A percentile compares a stretch with the other conserved stretches of the same genome.
phyloP scores from a whole-genome alignment of 2,113 vertebrate genomes.

The Gnathonemus echidnorhynchus region DNA sequence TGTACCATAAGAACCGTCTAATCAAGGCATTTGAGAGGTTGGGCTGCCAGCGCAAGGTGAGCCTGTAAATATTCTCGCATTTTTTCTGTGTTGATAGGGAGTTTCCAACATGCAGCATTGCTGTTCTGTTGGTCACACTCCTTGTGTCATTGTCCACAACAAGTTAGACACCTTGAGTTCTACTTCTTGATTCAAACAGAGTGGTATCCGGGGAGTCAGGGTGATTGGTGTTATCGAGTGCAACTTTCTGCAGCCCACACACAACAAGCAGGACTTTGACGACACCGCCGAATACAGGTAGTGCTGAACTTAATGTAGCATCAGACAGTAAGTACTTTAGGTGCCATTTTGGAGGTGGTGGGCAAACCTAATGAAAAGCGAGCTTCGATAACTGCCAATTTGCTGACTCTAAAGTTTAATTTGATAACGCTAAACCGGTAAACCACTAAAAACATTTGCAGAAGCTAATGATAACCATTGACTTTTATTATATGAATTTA shows the following conservation, averaged over 20 bases:
- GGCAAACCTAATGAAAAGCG: not conserved
- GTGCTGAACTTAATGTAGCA: not conserved
- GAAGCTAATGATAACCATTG: not conserved
- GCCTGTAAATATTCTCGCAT: not conserved
- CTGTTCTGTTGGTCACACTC: not conserved
- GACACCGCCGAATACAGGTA: slow-evolving; percentile 94
- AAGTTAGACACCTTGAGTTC: not conserved
- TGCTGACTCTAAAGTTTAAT: not conserved
- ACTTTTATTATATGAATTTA: too few species aligned
- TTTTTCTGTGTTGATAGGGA: not conserved
- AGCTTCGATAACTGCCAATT: not conserved
- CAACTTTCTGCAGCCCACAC: slow-evolving; percentile 86
- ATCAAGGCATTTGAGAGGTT: slow-evolving; percentile 92
- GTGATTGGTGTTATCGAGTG: slow-evolving; percentile 92
- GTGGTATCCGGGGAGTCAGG: slow-evolving; percentile 78
- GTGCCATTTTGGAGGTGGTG: not conserved
- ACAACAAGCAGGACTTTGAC: slow-evolving; percentile 95
- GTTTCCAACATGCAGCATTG: not conserved
- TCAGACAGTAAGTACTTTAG: not conserved
- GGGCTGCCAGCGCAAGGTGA: slow-evolving; percentile 83
- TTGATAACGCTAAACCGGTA: not conserved
- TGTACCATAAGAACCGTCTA: slow-evolving; percentile 93
- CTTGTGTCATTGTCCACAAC: not conserved
- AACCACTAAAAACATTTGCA: not conserved
- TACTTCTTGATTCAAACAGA: slow-evolving; percentile 57